A percentile compares a stretch with the other conserved stretches of the same genome.
Evolutionary conservation across 1,140 invertebrate species (phyloP).

Genomic region (Mercenaria mercenaria): DNA sequence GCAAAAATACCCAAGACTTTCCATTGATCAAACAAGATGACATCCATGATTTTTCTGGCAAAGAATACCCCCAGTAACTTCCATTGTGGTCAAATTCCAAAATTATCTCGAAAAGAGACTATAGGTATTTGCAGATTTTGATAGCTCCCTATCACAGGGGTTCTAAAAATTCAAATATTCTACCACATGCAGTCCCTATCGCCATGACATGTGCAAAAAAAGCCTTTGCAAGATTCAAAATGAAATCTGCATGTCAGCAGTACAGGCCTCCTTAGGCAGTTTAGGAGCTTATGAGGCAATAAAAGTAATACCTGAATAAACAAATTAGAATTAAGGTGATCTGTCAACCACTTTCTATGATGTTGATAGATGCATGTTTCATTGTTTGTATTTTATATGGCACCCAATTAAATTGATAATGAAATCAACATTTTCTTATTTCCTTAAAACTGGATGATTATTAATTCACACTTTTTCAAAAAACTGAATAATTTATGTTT

Average conservation of each 20-base stretch:
- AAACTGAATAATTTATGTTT: background rate
- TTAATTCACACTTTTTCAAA: background rate
- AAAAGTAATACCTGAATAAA: conserved; percentile 13
- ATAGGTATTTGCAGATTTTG: no score
- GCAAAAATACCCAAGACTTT: no score
- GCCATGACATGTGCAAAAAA: background rate
- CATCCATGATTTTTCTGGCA: no score
- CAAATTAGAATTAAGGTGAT: background rate
- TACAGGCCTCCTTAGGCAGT: background rate
- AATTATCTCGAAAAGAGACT: no score
- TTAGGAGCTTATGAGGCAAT: background rate
- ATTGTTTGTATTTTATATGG: background rate
- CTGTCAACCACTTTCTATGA: background rate
- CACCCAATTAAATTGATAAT: conserved; percentile 8
- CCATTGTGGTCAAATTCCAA: no score
- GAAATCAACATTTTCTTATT: background rate
- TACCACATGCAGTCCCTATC: background rate
- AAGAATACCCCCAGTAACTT: no score
- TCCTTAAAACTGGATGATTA: background rate
- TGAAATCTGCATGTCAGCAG: background rate
- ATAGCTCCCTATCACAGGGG: no score
- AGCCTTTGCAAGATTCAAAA: background rate
- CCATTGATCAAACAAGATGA: no score
- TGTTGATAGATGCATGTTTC: background rate
- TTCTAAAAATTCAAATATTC: background rate